Evolutionary conservation across 2,113 vertebrate genomes (phyloP), one percentile per base, ranked within the genome.

Genomic region (Sisor rabdophorus): DNA sequence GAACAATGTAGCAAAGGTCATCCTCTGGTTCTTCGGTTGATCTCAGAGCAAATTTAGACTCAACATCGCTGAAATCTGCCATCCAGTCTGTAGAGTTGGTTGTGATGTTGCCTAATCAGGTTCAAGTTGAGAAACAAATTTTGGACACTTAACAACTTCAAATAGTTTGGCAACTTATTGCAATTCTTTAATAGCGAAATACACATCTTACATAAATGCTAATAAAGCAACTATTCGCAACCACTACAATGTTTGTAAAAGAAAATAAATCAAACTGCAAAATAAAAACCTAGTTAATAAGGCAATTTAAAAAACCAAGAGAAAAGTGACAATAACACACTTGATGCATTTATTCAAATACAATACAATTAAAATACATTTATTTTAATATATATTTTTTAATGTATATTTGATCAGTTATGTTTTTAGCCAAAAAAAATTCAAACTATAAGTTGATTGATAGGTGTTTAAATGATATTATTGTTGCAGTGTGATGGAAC

Each of bases 11-110:
- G 82, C 97, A 99, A 9, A 92, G 88, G 82, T 98, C 96, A 0
- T 97, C 97, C 20, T 92, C 93, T 0, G 95, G 93, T 61, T 89
- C 88, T 5, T 93, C 91, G 1, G 84, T 87, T 0, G 88, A 94
- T 69, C 97, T 90, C 78, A 96, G 89, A 47, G 94, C 92, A 91
- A 99, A 99, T 89, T 95, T 96, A 83, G 95, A 95, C 85, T 95
- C 90, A 0, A 99, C 95, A 76, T 89, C 90, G 4, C 67, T 74
- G 61, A 92, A 95, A 84, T 93, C 88, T 6, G 48, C 79, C 85
- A 93, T 83, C 84, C 81, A 84, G 83, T 89, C 90, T 47, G 87
- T 20, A 15, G 44, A 24, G 24, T 85, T 83, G 77, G 36, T 85
- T 55, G 85, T 80, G 61, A 4, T 22, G 87, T 87, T 92, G 64